Conservation (phyloP, 2,797 vertebrate species). For the Sebastolobus altivelis region DNA sequence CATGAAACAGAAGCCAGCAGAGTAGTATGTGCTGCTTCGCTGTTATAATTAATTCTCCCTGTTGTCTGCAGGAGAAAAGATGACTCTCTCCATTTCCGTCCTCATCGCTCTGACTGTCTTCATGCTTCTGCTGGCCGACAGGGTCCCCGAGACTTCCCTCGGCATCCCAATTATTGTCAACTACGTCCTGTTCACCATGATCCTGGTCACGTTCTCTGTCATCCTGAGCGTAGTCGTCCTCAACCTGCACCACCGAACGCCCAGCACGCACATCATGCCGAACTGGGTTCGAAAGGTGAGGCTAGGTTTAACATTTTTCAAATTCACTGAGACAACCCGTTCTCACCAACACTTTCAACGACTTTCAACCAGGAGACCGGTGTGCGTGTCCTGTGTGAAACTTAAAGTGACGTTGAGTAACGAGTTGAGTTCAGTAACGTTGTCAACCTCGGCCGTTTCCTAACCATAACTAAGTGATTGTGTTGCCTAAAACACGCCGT, state of each 20-base stretch:
- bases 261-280: slow-evolving; percentile 92
- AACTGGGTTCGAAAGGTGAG: slow-evolving; percentile 90
- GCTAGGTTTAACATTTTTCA: no score
- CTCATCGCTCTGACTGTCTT: slow-evolving; percentile 94
- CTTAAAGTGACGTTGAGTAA: no score
- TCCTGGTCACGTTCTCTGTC: slow-evolving; percentile 93
- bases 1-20: not conserved
- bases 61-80: slow-evolving; percentile 89
- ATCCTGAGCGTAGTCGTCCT: slow-evolving; percentile 94
- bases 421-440: no score
- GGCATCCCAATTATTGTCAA: slow-evolving; percentile 93
- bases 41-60: slow-evolving; percentile 3
- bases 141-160: slow-evolving; percentile 92
- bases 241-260: slow-evolving; percentile 92
- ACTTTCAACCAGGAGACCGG: no score
- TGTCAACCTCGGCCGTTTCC: no score
- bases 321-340: rapidly evolving
- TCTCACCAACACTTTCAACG: no score
- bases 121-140: slow-evolving; percentile 93
- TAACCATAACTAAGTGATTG: no score
- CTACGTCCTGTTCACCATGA: slow-evolving; percentile 94
- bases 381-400: no score
- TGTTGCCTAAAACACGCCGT: no score
- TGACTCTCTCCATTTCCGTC: slow-evolving; percentile 94
- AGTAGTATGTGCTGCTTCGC: not conserved